These are phyloP conservation scores for Pelecanus crispus DNA, from an alignment of 2,113 vertebrate genomes.

Conservation along the genomic window DNA sequence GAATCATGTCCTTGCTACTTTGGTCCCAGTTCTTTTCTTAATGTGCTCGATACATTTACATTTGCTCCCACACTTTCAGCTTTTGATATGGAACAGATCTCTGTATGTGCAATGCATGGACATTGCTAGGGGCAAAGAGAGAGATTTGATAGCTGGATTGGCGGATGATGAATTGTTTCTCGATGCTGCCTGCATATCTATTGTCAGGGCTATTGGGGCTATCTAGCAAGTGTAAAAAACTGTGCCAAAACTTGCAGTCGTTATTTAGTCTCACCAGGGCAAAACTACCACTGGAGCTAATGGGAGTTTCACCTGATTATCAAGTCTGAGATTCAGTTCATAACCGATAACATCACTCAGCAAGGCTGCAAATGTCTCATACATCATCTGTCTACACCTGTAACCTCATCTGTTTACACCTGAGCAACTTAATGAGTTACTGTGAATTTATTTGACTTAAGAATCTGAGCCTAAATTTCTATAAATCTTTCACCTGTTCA, in stretches of 20 bases:
- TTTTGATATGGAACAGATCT: neutral
- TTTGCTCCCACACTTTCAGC: neutral
- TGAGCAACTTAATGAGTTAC: neutral
- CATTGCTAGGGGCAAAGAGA: neutral
- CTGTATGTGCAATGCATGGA: neutral
- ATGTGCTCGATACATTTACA: neutral
- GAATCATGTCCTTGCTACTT: neutral
- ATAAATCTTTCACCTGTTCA: neutral
- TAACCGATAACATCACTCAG: neutral
- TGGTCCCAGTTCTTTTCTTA: neutral
- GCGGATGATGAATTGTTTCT: neutral
- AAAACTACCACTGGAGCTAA: neutral
- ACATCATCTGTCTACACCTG: fast-evolving
- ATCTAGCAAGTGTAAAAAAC: neutral
- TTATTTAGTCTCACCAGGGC: neutral
- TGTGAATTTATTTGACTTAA: neutral
- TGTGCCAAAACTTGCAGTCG: neutral
- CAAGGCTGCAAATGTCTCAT: neutral
- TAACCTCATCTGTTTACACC: neutral
- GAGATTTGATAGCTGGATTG: neutral
- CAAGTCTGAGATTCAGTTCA: neutral
- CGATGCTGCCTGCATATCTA: neutral
- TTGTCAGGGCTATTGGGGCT: neutral
- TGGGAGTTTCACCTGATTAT: neutral
- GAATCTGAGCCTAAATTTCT: neutral